A percentile compares a stretch with the other conserved stretches of the same genome.
These are phyloP conservation scores for Himalopsyche phryganea DNA, from an alignment of 1,140 invertebrate species.

Conservation along the genomic window DNA sequence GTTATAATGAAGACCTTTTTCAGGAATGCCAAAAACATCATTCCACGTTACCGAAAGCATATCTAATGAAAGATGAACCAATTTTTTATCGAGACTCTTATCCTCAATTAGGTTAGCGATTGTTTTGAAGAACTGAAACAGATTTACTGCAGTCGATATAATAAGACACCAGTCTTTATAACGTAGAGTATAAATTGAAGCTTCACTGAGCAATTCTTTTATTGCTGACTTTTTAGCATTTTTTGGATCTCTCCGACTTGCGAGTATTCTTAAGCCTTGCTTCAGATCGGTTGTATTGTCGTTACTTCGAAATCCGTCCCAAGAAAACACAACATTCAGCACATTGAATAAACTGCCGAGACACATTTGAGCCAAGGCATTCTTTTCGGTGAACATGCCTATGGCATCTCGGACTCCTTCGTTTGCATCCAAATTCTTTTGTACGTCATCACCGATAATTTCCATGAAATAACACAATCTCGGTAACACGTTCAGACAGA, in stretches of 20 bases:
- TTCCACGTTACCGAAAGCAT: constrained; percentile 56
- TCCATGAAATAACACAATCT: constrained; percentile 27
- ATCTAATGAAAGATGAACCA: constrained; percentile 46
- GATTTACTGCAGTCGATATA: constrained; percentile 46
- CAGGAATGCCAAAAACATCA: constrained; percentile 47
- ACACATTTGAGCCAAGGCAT: constrained; percentile 21
- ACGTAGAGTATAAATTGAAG: constrained; percentile 37
- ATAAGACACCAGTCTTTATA: constrained; percentile 50
- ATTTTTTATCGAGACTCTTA: constrained; percentile 38
- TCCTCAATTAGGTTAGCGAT: constrained; percentile 41
- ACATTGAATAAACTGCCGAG: constrained; percentile 22
- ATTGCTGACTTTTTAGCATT: constrained; percentile 12
- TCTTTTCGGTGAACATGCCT: constrained; percentile 21
- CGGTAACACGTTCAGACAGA: constrained; percentile 19
- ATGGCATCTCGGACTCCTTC: constrained; percentile 30
- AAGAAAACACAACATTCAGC: constrained; percentile 24
- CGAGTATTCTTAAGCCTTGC: constrained; percentile 20
- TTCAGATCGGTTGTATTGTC: constrained; percentile 14
- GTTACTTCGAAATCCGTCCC: constrained; percentile 17
- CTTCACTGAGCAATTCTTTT: constrained; percentile 25
- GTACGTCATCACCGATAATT: constrained; percentile 17
- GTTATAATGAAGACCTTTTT: constrained; percentile 52
- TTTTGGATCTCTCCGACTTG: constrained; percentile 8
- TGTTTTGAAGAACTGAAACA: constrained; percentile 47
- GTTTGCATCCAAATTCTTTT: constrained; percentile 21